phyloP scores from a whole-genome alignment of 1,140 invertebrate genomes.

The Brevipalpus yothersi region DNA sequence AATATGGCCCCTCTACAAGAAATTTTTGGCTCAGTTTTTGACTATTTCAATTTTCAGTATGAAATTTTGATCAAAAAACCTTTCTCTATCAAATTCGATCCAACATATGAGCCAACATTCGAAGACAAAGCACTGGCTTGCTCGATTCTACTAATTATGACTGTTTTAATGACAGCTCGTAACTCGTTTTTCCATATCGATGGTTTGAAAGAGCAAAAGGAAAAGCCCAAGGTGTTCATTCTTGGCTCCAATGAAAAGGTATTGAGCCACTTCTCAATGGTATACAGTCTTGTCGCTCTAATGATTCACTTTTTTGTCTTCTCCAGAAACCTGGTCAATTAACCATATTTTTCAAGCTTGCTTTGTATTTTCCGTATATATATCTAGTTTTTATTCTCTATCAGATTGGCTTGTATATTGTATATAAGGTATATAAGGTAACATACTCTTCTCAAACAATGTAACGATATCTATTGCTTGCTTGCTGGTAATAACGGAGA shows the following conservation, averaged over 20 bases:
- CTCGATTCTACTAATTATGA: conserved; percentile 78
- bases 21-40: too few species aligned
- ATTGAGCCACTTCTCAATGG: conserved; percentile 1
- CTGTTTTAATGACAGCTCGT: conserved; percentile 79
- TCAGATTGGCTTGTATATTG: conserved; percentile 67
- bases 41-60: too few species aligned
- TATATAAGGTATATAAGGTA: conserved; percentile 57
- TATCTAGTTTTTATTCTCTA: conserved; percentile 75
- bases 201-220: conserved; percentile 30
- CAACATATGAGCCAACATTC: conserved; percentile 80
- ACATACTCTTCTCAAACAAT: conserved; percentile 5
- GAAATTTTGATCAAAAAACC: too few species aligned
- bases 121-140: conserved; percentile 85
- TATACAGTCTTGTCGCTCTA: too few species aligned
- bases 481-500: too few species aligned
- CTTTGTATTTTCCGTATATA: conserved; percentile 88
- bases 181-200: conserved; percentile 70
- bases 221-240: too few species aligned
- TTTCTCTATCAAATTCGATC: conserved; percentile 29
- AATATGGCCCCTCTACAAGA: too few species aligned
- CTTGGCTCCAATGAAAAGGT: too few species aligned
- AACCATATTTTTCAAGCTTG: conserved; percentile 75
- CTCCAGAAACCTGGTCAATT: conserved; percentile 60
- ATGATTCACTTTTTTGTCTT: conserved; percentile 12
- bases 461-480: background rate